Percentiles rank a stretch among this genome's conserved stretches.
Evolutionary conservation across 2,797 vertebrate species (phyloP).

Genomic region (Siniperca scherzeri): DNA sequence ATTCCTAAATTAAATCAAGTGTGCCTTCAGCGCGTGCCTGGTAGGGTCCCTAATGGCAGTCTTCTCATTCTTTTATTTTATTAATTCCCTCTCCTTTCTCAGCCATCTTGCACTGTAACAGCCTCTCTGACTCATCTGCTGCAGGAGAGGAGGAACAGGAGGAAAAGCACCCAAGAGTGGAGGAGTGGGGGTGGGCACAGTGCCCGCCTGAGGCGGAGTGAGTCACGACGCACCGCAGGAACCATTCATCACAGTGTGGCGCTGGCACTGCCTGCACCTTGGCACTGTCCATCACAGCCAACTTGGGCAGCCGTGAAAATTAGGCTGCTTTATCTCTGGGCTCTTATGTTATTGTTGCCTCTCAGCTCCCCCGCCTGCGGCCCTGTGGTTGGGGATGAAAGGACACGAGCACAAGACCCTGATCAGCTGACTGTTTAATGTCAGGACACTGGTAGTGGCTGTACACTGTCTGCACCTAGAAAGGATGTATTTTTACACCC

Average conservation of each 20-base stretch:
- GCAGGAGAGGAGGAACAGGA: constrained; percentile 65
- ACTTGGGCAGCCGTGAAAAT: constrained; percentile 61
- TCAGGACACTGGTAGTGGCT: constrained; percentile 8
- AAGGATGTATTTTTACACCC: not conserved
- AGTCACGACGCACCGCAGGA: constrained; percentile 80
- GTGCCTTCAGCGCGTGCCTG: constrained; percentile 59
- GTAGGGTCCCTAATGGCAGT: constrained; percentile 70
- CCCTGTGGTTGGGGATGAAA: constrained; percentile 47
- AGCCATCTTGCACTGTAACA: constrained; percentile 72
- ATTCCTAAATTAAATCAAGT: constrained; percentile 82
- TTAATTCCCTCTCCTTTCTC: constrained; percentile 73
- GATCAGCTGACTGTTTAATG: constrained; percentile 23
- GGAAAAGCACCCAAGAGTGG: constrained; percentile 65
- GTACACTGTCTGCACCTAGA: constrained; percentile 8
- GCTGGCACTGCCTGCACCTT: constrained; percentile 67
- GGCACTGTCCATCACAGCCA: constrained; percentile 71
- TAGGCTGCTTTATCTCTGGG: constrained; percentile 53
- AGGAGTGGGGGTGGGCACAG: constrained; percentile 64
- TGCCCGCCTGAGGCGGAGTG: constrained; percentile 68
- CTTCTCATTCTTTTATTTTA: constrained; percentile 70
- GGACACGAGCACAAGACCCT: constrained; percentile 16
- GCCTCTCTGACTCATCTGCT: constrained; percentile 83
- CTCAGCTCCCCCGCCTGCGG: constrained; percentile 34
- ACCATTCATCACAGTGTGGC: constrained; percentile 74
- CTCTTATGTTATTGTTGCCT: constrained; percentile 52